A percentile compares a stretch with the other conserved stretches of the same genome.
These are phyloP conservation scores for Bungarus multicinctus DNA, from an alignment of 2,113 vertebrate genomes.

Conservation along the genomic window DNA sequence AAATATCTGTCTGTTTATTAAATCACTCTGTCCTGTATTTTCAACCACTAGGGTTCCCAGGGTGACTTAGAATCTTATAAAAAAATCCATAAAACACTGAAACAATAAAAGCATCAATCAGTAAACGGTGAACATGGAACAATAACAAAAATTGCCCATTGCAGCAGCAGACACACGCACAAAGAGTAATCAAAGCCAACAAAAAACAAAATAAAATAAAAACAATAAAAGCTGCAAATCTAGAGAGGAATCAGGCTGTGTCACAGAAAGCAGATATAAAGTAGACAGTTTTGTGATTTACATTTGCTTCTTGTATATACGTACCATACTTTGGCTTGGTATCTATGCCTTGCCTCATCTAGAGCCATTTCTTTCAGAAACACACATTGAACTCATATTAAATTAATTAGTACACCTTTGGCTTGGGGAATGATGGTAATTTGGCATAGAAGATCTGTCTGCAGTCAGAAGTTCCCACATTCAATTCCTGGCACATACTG, in stretches of 20 bases:
- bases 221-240: neutral
- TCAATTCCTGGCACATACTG: neutral
- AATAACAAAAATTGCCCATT: neutral
- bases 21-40: neutral
- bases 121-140: neutral
- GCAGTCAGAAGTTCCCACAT: neutral
- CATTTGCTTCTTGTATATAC: neutral
- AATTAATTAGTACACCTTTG: neutral
- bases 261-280: neutral
- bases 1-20: neutral
- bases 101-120: neutral
- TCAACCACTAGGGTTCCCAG: neutral
- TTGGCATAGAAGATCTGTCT: neutral
- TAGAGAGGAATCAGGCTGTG: neutral
- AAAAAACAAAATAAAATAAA: neutral
- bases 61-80: neutral
- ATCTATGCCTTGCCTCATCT: neutral
- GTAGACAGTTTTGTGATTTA: neutral
- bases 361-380: neutral
- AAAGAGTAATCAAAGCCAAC: neutral
- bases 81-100: neutral
- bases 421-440: neutral
- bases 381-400: neutral
- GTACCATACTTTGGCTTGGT: neutral
- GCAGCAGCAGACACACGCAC: neutral